Evolutionary conservation across 2,113 vertebrate genomes (phyloP).

Genomic region (Phyllopteryx taeniolatus): DNA sequence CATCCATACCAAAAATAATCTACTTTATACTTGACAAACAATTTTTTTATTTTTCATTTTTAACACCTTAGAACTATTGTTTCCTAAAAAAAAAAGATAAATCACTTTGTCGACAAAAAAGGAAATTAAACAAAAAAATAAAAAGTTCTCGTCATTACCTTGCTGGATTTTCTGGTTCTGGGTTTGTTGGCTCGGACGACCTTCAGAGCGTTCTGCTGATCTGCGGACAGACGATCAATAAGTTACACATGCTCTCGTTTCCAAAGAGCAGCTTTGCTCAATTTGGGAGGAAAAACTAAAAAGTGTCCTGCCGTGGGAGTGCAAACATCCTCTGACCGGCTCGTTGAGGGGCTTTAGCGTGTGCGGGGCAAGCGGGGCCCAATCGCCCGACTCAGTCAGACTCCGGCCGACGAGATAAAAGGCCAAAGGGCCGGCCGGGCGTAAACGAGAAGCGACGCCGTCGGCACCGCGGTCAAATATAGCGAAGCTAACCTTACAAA

Average conservation of each 20-base stretch:
- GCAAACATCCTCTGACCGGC: slow-evolving; percentile 1
- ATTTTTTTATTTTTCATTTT: too few species aligned
- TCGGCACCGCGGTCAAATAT: slow-evolving; percentile 61
- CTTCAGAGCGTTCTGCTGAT: slow-evolving; percentile 78
- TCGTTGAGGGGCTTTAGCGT: slow-evolving; percentile 29
- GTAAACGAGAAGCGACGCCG: slow-evolving; percentile 36
- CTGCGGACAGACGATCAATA: slow-evolving; percentile 69
- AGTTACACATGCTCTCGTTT: slow-evolving; percentile 24
- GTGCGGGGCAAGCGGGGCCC: slow-evolving; percentile 9
- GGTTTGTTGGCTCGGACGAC: slow-evolving; percentile 82
- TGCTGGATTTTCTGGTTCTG: slow-evolving; percentile 81
- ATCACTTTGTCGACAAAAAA: too few species aligned
- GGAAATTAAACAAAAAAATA: background rate
- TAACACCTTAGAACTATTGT: too few species aligned
- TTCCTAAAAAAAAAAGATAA: background rate
- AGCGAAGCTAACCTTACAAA: slow-evolving; percentile 27
- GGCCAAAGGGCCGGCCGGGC: slow-evolving; percentile 16
- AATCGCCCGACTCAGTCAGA: slow-evolving; percentile 42
- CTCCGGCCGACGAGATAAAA: slow-evolving; percentile 63
- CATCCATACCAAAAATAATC: too few species aligned
- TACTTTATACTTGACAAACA: too few species aligned
- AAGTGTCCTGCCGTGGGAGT: slow-evolving; percentile 14
- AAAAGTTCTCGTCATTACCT: slow-evolving; percentile 71
- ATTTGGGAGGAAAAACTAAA: background rate
- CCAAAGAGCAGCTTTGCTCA: slow-evolving; percentile 8